Base-by-base conservation (phyloP, 2,797 vertebrate species). In the Tokudaia muenninki region DNA sequence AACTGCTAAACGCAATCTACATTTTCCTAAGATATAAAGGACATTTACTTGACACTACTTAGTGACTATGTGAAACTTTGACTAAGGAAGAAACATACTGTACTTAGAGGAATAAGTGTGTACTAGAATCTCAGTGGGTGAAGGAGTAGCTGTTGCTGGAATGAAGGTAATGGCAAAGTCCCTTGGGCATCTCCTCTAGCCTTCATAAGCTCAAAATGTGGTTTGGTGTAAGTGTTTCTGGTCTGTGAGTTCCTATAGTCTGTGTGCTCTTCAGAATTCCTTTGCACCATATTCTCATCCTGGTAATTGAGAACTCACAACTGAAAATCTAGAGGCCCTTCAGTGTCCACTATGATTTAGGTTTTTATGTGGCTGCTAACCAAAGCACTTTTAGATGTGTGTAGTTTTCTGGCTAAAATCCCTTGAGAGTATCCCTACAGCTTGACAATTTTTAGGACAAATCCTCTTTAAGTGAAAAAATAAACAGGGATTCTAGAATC, bases 381-480 rank as follows among this genome's bases (percentile, higher is more conserved):
- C n/a, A 74, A 96, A n/a, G 44, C 55, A 26, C 96, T 94, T 92
- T 91, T 92, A 92, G 22, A 47, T 90, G 74, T 74, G 93, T 78
- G 63, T 95, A 52, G 75, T 22, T 79, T 22, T 94, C 84, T 91
- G 96, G 80, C 74, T 92, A 19, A 16, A 96, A 89, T 95, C 94
- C 63, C 61, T 55, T 92, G 88, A 96, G 93, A 98, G 50, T 37
- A 91, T 83, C 92, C 91, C 80, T 87, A 92, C 37, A 89, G 87
- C 84, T 90, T 91, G 90, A 82, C 57, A 72, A 78, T 92, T 98
- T 97, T 91, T 44, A 93, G 87, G 81, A 97, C 47, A 95, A 96
- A 96, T 94, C 19, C 67, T 63, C 95, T 92, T 57, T 81, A 92
- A 96, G 93, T 96, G 87, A 94, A 96, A 96, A 97, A 97, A 97